phyloP scores from a whole-genome alignment of 1,140 invertebrate species.

The Apis cerana region DNA sequence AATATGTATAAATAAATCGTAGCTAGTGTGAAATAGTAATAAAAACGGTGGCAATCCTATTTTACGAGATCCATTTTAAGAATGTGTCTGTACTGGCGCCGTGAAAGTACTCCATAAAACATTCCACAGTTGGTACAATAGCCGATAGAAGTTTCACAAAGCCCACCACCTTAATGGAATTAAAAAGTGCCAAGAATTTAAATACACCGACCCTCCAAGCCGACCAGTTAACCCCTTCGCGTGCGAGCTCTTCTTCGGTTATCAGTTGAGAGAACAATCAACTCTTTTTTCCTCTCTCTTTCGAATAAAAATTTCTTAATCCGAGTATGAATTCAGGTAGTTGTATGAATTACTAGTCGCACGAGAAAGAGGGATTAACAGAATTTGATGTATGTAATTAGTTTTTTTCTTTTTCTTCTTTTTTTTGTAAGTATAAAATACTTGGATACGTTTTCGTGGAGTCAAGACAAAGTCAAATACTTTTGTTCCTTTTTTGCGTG shows the following conservation, averaged over 20 bases:
- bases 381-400: too few relatives aligned
- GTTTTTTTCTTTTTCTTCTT: background rate
- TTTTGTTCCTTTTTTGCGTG: background rate
- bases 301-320: too few relatives aligned
- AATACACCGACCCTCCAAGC: background rate
- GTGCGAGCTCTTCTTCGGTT: background rate
- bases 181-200: conserved; percentile 8
- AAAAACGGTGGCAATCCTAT: conserved; percentile 34
- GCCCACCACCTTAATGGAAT: conserved; percentile 15
- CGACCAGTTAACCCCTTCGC: background rate
- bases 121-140: conserved; percentile 34
- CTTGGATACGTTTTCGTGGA: background rate
- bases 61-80: conserved; percentile 22
- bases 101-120: conserved; percentile 27
- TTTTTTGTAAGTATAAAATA: background rate
- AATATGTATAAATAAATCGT: background rate
- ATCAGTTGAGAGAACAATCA: background rate
- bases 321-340: too few relatives aligned
- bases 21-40: conserved; percentile 6
- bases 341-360: too few relatives aligned
- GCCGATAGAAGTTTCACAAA: conserved; percentile 24
- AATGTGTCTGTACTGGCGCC: background rate
- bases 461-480: conserved; percentile 9
- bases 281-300: too few relatives aligned
- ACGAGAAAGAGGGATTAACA: too few relatives aligned